Evolutionary conservation across 2,797 vertebrate species (phyloP), one percentile per base, ranked within the genome.

Genomic region (Scomberomorus guttatus): DNA sequence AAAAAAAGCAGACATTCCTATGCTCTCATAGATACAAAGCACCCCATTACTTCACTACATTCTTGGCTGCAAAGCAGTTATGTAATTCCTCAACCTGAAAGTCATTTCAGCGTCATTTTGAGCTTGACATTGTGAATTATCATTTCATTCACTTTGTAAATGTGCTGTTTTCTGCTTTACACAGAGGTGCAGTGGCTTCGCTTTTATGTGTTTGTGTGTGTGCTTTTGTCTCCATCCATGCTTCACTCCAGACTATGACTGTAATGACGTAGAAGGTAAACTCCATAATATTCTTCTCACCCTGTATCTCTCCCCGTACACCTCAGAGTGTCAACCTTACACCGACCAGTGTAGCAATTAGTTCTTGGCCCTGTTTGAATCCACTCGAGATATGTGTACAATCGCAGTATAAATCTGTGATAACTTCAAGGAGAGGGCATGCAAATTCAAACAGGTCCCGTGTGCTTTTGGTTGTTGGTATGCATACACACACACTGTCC

Each of bases 231-330:
- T 95, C 95, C 94, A 95, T 95, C 88, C 95, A 96, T 95, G 95
- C 95, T 88, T 93, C 94, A 96, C 93, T 93, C 93, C 92, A 95
- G 95, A 95, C 91, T 90, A 89, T 95, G 94, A 95, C 93, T 94
- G 91, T 95, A 95, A 95, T 93, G 94, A 95, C 89, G 70, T 94
- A 93, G 95, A 95, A 96, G 95, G 95, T 96, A 96, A 96, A 95
- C 84, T 87, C 83, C 91, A 87, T 86, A 77, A 81, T 87, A 86
- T 90, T 92, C 79, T 89, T 88, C 65, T 87, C 84, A 77, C 85
- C 83, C 80, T 80, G 78, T 87, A 58, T 68, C 73, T 82, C 72
- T 85, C 80, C 84, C 84, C 73, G 59, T 79, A 34, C 82, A 85
- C 89, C 77, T 79, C 76, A 70, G 84, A 87, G 83, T 92, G 80